phyloP scores from a whole-genome alignment of 2,797 vertebrate species.

The Hipposideros larvatus region DNA sequence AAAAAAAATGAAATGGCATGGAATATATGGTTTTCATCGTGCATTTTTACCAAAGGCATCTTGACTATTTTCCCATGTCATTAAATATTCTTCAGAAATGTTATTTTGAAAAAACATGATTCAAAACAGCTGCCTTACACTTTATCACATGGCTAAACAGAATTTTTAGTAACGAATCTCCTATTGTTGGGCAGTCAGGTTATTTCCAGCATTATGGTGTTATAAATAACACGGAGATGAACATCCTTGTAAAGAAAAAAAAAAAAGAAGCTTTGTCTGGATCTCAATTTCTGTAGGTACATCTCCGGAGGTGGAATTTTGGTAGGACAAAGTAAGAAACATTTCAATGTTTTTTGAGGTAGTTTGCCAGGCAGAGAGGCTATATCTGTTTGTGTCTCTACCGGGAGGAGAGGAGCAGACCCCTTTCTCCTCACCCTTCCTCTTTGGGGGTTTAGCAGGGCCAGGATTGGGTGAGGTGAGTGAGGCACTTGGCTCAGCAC shows the following conservation, averaged over 20 bases:
- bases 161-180: not conserved
- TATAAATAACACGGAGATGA: constrained; percentile 23
- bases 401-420: fast-evolving
- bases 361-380: not conserved
- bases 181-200: not conserved
- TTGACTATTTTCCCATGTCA: constrained; percentile 67
- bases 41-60: constrained; percentile 57
- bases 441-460: not conserved
- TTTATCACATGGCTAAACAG: constrained; percentile 32
- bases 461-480: not conserved
- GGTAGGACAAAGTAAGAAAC: not conserved
- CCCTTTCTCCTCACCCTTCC: not conserved
- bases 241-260: not conserved
- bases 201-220: not conserved
- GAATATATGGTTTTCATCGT: constrained; percentile 39
- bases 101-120: constrained; percentile 67
- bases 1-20: constrained; percentile 16
- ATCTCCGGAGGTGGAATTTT: not conserved
- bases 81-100: constrained; percentile 69
- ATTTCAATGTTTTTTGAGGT: not conserved
- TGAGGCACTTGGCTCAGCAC: not conserved
- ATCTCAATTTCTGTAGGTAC: not conserved
- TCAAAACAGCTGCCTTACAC: constrained; percentile 63
- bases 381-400: not conserved
- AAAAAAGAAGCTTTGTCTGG: not conserved